Conservation (phyloP, 2,888 invertebrate genomes). For the Griposia aprilina region DNA sequence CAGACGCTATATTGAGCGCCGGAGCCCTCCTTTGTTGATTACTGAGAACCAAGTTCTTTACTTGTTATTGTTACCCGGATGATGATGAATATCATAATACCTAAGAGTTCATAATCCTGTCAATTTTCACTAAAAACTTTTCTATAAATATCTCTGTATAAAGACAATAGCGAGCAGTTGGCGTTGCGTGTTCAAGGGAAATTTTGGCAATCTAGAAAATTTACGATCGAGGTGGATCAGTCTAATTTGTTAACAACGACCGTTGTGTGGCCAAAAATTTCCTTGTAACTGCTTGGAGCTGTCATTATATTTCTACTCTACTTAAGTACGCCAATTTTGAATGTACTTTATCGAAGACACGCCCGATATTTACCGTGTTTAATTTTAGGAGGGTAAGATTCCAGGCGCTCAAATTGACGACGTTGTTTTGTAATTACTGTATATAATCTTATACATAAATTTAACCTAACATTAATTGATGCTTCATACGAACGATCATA, state of each 20-base stretch:
- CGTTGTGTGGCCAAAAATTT: constrained; percentile 35
- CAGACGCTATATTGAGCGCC: constrained; percentile 88
- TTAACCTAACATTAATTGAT: constrained; percentile 74
- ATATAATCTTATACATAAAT: constrained; percentile 78
- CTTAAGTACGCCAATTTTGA: constrained; percentile 53
- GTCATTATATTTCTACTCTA: constrained; percentile 54
- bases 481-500: constrained; percentile 85
- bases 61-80: constrained; percentile 62
- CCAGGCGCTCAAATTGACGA: constrained; percentile 79
- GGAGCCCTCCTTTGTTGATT: constrained; percentile 78
- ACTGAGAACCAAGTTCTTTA: constrained; percentile 69
- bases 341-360: constrained; percentile 53
- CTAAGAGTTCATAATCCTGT: constrained; percentile 51
- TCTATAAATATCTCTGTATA: constrained; percentile 50
- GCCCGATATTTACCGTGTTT: constrained; percentile 43
- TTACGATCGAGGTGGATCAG: constrained; percentile 45
- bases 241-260: constrained; percentile 50
- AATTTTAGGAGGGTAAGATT: constrained; percentile 68
- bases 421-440: constrained; percentile 86
- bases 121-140: constrained; percentile 59
- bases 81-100: constrained; percentile 45
- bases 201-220: constrained; percentile 51
- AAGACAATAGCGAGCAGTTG: constrained; percentile 45
- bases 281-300: constrained; percentile 45
- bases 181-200: constrained; percentile 49